Base-by-base conservation (phyloP, 2,797 vertebrate species). In the Sciurus vulgaris region DNA sequence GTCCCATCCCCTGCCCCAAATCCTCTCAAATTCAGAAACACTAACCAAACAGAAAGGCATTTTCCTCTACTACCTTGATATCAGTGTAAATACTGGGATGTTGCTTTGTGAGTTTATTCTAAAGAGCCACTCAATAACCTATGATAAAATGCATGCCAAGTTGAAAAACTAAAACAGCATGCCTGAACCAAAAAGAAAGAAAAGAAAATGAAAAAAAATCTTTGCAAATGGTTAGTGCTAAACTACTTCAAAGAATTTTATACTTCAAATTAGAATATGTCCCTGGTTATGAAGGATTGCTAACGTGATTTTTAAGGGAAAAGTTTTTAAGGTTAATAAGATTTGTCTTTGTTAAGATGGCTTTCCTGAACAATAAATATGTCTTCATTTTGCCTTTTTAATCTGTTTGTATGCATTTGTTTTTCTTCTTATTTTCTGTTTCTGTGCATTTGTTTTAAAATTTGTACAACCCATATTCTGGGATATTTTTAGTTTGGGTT, bases 121-220 rank as follows among this genome's bases (percentile, higher is more conserved):
- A 35, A 22, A 67, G 44, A 91, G 79, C 65, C 92, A 18, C 70
- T 90, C 95, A 85, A 9, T 96, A 97, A 96, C 97, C 91, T 96
- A 61, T 93, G 87, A 96, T 97, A 88, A 95, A 95, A 92, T 84
- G 96, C 97, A 96, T 98, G 95, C 93, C 97, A 93, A 97, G 92
- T 96, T 89, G 95, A 79, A 74, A 82, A 54, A 38, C 47, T 44
- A 76, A 97, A 97, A 94, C 92, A 97, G 92, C 89, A 51, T 95
- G 70, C 92, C 41, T 79, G 15, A 33, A 38, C 47, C 38, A 63
- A 35, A 78, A 22, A 1, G 74, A 38, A 49, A 8, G 28, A 56
- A 24, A 65, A 47, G 15, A 59, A 86, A 76, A 56, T 81, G 24
- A 59, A 38, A 63, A 70, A 93, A 77, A 56, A 38, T 65, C 10